phyloP scores from a whole-genome alignment of 1,140 invertebrate species.

The Cydia splendana region DNA sequence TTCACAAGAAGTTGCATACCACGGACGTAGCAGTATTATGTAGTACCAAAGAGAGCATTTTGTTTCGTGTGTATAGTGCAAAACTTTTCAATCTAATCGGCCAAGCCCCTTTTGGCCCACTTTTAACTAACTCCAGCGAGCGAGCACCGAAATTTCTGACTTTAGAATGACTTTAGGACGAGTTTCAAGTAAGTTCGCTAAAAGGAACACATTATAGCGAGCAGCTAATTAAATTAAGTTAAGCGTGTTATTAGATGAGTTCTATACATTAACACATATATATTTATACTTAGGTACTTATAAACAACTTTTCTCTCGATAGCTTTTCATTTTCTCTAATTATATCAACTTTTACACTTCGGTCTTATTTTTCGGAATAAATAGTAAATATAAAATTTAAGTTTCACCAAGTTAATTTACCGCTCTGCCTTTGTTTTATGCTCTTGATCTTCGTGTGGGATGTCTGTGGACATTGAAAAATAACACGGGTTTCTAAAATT shows the following conservation, averaged over 20 bases:
- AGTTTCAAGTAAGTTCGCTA: background rate
- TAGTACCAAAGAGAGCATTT: background rate
- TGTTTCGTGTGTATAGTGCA: background rate
- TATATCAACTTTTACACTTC: too few species aligned
- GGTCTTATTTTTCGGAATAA: too few species aligned
- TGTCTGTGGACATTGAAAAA: too few species aligned
- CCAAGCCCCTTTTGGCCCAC: background rate
- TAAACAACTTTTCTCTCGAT: too few species aligned
- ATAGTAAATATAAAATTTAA: too few species aligned
- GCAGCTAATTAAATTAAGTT: constrained; percentile 5
- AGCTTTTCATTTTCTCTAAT: too few species aligned
- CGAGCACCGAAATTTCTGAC: background rate
- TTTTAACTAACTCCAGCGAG: background rate
- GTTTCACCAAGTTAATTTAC: too few species aligned
- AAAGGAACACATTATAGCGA: background rate
- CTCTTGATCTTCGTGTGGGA: too few species aligned
- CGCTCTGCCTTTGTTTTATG: too few species aligned
- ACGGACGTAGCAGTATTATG: background rate
- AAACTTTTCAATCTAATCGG: constrained; percentile 2
- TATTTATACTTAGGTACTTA: too few species aligned
- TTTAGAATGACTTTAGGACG: background rate
- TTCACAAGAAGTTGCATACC: background rate
- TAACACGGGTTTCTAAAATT: too few species aligned
- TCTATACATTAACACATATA: background rate
- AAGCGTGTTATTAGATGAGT: background rate